Percentiles rank a stretch among this genome's conserved stretches.
Evolutionary conservation across 2,113 vertebrate genomes (phyloP).

Genomic region (Miniopterus natalensis): DNA sequence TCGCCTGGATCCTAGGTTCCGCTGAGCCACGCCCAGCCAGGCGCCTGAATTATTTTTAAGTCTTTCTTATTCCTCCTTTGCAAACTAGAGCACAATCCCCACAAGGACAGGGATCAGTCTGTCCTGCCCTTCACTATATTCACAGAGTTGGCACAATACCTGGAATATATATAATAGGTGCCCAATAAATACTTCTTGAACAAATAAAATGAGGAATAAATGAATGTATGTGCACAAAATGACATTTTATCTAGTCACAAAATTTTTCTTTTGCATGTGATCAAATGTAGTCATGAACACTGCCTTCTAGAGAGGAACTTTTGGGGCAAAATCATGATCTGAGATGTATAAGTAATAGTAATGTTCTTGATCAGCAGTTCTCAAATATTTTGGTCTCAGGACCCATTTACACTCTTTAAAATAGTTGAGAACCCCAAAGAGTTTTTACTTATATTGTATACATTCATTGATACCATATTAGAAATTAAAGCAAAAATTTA

Average conservation of each 20-base stretch:
- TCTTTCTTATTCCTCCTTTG: not conserved
- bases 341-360: not conserved
- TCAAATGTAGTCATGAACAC: not conserved
- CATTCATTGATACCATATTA: not conserved
- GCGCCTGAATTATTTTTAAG: not conserved
- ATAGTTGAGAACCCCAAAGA: not conserved
- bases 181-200: not conserved
- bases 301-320: not conserved
- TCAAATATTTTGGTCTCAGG: not conserved
- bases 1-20: too few species aligned
- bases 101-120: not conserved
- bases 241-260: not conserved
- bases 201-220: not conserved
- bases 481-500: slow-evolving; percentile 33
- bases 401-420: not conserved
- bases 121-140: not conserved
- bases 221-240: not conserved
- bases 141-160: not conserved
- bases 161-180: not conserved
- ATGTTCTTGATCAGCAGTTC: not conserved
- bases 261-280: not conserved
- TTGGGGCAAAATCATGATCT: not conserved
- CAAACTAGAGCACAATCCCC: not conserved
- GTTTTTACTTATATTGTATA: not conserved
- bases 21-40: too few species aligned